A percentile compares a stretch with the other conserved stretches of the same genome.
These are phyloP conservation scores for Clivina fossor DNA, from an alignment of 2,888 invertebrate species.

Conservation along the genomic window DNA sequence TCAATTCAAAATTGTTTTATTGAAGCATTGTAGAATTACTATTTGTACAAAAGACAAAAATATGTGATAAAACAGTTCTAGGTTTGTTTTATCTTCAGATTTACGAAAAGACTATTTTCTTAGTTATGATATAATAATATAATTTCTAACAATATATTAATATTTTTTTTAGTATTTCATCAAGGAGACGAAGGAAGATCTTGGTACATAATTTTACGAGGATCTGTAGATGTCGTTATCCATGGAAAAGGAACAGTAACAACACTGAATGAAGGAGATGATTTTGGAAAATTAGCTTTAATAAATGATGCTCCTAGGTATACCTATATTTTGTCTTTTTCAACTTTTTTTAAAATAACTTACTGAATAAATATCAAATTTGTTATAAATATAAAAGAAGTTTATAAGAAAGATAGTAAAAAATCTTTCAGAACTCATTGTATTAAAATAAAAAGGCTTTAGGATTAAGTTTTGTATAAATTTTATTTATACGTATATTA, in stretches of 20 bases:
- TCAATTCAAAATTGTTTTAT: too few species aligned
- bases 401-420: too few species aligned
- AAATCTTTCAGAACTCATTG: too few species aligned
- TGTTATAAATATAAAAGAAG: not conserved
- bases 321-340: too few species aligned
- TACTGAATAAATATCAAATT: not conserved
- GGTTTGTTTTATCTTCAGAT: too few species aligned
- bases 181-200: conserved; percentile 83
- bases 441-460: too few species aligned
- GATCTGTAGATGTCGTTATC: conserved; percentile 82
- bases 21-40: too few species aligned
- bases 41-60: too few species aligned
- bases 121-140: too few species aligned
- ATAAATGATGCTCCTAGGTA: conserved; percentile 84
- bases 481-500: not conserved
- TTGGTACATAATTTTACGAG: conserved; percentile 82
- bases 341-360: not conserved
- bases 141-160: not conserved
- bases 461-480: too few species aligned
- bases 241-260: conserved; percentile 83
- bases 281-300: conserved; percentile 83
- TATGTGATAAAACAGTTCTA: too few species aligned
- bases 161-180: conserved; percentile 76
- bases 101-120: too few species aligned
- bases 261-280: conserved; percentile 80